Base-by-base conservation (phyloP, 1,140 invertebrate species). In the Drosophila triauraria region DNA sequence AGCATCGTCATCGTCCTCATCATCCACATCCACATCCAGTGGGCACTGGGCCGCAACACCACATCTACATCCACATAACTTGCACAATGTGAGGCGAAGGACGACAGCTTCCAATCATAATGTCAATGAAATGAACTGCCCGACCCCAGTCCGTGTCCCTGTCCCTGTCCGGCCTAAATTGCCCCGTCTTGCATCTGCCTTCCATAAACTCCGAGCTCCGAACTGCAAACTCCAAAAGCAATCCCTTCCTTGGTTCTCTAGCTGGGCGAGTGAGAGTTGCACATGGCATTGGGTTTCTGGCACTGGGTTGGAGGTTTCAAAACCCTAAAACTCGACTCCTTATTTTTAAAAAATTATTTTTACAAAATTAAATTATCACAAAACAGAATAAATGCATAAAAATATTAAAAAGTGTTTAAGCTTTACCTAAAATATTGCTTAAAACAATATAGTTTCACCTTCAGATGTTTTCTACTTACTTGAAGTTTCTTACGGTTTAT, bases 101-200 rank as follows among this genome's bases (percentile, higher is more conserved):
- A 74, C 69, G 54, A 76, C 76, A 78, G 80, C 65, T 57, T 50
- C 70, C 83, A 83, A 78, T 87, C 84, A 88, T 88, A 87, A 87
- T 88, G 84, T 62, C 84, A 88, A 88, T 87, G 80, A 87, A 77
- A 68, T 68, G 61, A 68, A 68, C 75, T 60, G 59, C 17, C 48
- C 38, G 3, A 3, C 38, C 47, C 25, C 15, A 6, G 2, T 59
- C 10, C 27, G 35, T 20, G 13, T 6, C 15, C 15, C 40, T n/a
- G 40, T 42, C 1, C 15, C 7, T 10, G n/a, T 9, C 32, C 30
- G 20, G 6, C 2, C 30, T 17, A 62, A 54, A 38, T 54, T 51
- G 46, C 47, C 32, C 9, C 15, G 3, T 12, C 58, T 32, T 50
- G 17, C 35, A 3, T 35, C 61, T 46, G 63, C 48, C 67, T 67